Percentiles rank a stretch among this genome's conserved stretches.
These are phyloP conservation scores for Setophaga kirtlandii DNA, from an alignment of 2,113 vertebrate genomes.

Conservation along the genomic window DNA sequence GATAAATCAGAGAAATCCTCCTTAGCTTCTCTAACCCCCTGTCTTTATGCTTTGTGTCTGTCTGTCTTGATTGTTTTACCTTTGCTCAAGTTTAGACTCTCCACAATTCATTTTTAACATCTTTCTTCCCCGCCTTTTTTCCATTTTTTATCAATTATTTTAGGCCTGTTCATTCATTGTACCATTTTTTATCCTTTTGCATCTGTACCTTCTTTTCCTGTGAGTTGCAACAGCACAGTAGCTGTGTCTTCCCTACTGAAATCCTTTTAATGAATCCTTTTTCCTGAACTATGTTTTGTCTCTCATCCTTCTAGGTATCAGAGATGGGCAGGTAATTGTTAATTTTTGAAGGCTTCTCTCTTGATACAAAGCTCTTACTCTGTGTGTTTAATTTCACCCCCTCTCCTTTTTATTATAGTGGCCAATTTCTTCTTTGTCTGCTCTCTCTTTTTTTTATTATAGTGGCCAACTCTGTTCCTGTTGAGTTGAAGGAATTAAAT, in stretches of 20 bases:
- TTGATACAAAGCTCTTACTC: neutral
- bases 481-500: neutral
- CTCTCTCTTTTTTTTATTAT: neutral
- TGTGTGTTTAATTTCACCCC: neutral
- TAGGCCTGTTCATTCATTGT: neutral
- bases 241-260: neutral
- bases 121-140: neutral
- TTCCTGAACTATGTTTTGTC: neutral
- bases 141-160: neutral
- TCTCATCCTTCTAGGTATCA: neutral
- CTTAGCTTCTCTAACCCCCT: neutral
- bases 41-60: neutral
- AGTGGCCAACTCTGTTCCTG: neutral
- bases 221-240: neutral
- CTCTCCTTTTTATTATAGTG: neutral
- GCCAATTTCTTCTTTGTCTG: neutral
- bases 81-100: neutral
- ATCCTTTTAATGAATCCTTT: neutral
- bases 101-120: neutral
- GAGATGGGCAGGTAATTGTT: neutral
- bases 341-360: neutral
- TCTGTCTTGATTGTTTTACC: neutral
- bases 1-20: neutral
- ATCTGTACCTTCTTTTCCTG: neutral
- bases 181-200: neutral